Evolutionary conservation across 2,888 invertebrate species (phyloP).

Genomic region (Epistrophella euchroma): DNA sequence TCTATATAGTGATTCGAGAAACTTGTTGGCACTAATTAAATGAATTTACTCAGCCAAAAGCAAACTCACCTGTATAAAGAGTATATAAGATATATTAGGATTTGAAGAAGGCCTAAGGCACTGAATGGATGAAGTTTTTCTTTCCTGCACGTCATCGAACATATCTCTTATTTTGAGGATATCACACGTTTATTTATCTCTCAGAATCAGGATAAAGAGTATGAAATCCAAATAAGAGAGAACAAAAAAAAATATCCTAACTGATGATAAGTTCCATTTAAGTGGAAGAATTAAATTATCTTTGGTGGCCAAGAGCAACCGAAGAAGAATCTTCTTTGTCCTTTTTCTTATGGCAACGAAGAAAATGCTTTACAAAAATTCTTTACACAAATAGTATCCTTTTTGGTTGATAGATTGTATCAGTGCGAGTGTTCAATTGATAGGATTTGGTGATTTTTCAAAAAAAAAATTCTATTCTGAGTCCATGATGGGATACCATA

Average conservation of each 20-base stretch:
- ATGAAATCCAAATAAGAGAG: neutral
- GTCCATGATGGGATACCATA: neutral
- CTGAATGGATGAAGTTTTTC: constrained; percentile 13
- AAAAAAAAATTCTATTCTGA: constrained; percentile 21
- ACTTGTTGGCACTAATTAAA: constrained; percentile 69
- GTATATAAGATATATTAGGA: neutral
- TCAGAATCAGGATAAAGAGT: constrained; percentile 15
- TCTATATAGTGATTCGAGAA: constrained; percentile 38
- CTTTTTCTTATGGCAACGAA: neutral
- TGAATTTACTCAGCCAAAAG: constrained; percentile 63
- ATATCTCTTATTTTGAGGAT: constrained; percentile 53
- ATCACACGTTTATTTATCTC: constrained; percentile 69
- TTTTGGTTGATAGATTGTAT: constrained; percentile 56
- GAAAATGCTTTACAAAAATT: constrained; percentile 40
- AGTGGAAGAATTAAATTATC: constrained; percentile 75
- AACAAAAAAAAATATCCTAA: constrained; percentile 55
- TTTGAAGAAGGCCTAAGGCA: constrained; percentile 38
- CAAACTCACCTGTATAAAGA: constrained; percentile 50
- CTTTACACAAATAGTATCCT: constrained; percentile 12
- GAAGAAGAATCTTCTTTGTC: constrained; percentile 15
- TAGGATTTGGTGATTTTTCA: constrained; percentile 66
- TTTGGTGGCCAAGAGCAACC: constrained; percentile 67
- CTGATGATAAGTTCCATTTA: constrained; percentile 75
- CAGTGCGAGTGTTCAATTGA: constrained; percentile 60
- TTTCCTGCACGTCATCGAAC: neutral